These are phyloP conservation scores for Apogon hyalosoma DNA, from an alignment of 2,797 vertebrate species.

Conservation along the genomic window DNA sequence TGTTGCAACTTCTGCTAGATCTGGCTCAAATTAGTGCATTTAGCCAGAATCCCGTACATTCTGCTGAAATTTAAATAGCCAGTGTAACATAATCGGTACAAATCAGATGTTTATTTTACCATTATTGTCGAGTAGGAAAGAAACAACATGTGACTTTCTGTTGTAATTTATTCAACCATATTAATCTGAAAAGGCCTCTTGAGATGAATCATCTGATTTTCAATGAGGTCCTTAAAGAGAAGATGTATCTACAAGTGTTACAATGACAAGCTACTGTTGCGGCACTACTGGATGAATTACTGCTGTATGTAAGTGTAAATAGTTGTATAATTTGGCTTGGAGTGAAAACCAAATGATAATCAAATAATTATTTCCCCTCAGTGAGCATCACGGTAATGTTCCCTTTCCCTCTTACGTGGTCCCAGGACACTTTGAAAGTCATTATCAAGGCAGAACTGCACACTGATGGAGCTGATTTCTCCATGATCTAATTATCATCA, in stretches of 20 bases:
- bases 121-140: no score
- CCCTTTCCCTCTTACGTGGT: constrained; percentile 35
- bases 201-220: constrained; percentile 15
- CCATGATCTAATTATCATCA: no score
- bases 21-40: no score
- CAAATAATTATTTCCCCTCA: constrained; percentile 39
- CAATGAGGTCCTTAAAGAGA: constrained; percentile 1
- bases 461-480: constrained; percentile 21
- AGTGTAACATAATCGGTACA: no score
- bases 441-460: constrained; percentile 42
- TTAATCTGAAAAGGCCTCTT: neutral
- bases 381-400: constrained; percentile 41
- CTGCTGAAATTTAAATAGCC: no score
- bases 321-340: constrained; percentile 27
- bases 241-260: neutral
- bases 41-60: no score
- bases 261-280: neutral
- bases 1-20: no score
- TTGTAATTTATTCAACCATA: neutral
- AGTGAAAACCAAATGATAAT: constrained; percentile 26
- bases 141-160: no score
- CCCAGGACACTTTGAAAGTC: constrained; percentile 40
- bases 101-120: no score
- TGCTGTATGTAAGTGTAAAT: constrained; percentile 7
- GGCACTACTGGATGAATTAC: constrained; percentile 2